A percentile compares a stretch with the other conserved stretches of the same genome.
Evolutionary conservation across 1,140 invertebrate species (phyloP).

Genomic region (Cherax quadricarinatus): DNA sequence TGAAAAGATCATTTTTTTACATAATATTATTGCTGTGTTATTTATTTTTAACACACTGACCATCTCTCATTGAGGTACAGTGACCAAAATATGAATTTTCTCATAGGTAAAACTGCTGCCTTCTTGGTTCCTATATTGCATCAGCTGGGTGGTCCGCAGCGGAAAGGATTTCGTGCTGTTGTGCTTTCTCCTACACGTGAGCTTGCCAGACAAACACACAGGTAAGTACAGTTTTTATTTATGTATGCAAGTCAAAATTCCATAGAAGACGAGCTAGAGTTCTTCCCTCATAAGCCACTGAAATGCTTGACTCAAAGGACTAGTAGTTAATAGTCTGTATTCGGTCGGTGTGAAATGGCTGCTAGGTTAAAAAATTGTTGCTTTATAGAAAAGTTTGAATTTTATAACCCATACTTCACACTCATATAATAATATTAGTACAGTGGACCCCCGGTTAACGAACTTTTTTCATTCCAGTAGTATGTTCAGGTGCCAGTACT

Average conservation of each 20-base stretch:
- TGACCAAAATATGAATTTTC: neutral
- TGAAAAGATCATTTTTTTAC: too few relatives aligned
- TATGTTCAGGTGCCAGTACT: too few relatives aligned
- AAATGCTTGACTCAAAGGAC: too few relatives aligned
- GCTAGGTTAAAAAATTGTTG: too few relatives aligned
- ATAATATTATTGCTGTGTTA: neutral
- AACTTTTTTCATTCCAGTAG: too few relatives aligned
- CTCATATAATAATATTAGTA: too few relatives aligned
- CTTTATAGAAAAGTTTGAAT: too few relatives aligned
- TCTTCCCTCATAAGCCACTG: neutral
- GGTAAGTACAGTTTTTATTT: constrained; percentile 62
- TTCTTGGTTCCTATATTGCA: constrained; percentile 89
- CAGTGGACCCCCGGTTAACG: too few relatives aligned
- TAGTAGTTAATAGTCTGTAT: neutral
- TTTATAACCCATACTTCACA: too few relatives aligned
- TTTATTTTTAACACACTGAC: neutral
- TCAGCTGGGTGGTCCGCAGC: constrained; percentile 80
- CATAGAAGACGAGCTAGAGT: neutral
- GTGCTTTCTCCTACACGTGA: constrained; percentile 95
- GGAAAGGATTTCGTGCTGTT: constrained; percentile 87
- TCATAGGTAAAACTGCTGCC: constrained; percentile 85
- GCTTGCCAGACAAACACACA: constrained; percentile 90
- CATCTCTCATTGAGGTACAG: too few relatives aligned
- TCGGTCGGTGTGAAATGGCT: too few relatives aligned
- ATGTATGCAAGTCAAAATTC: neutral